Base-by-base conservation (phyloP, 2,113 vertebrate species). In the Cryptotis parvus region DNA sequence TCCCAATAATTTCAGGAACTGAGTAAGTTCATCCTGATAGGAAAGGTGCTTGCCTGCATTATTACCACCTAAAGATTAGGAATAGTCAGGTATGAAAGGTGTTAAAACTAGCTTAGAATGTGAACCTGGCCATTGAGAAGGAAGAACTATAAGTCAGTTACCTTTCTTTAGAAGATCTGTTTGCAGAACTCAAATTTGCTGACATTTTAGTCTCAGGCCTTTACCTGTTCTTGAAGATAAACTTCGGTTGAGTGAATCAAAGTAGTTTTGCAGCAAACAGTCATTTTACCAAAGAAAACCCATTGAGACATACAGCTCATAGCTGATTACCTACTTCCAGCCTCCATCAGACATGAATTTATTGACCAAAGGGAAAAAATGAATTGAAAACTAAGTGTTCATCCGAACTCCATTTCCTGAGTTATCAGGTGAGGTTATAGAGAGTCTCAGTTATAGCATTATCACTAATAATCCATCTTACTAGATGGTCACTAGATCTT, bases 241-340 rank as follows among this genome's bases (percentile, higher is more conserved):
- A 93, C 78, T 15, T 3, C 0, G 12, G 81, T 90, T 94, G 84
- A 95, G 66, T 94, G 87, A 91, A 94, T 93, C 92, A 96, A 96
- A 97, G 94, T 96, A 96, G 95, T 94, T 97, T 95, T 94, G 70
- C 78, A 93, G 92, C 87, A 70, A 92, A 85, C 69, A 93, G 90
- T 91, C 76, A 93, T 90, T 94, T 93, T 81, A 96, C 91, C 91
- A 94, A 94, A 93, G 84, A 78, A 94, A 95, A 91, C 90, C 87
- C 43, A 91, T 43, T 74, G 91, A 95, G 91, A 95, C 83, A 90
- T 2, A 91, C 37, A 89, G 65, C 68, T 92, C 72, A 87, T 90
- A 87, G 91, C 70, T 85, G 78, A 96, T 96, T 93, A 96, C 90
- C 90, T 78, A 95, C 70, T 94, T 94, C 90, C 82, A 96, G 87